Conservation (phyloP, 2,113 vertebrate genomes). For the Australoheros scitulus region DNA sequence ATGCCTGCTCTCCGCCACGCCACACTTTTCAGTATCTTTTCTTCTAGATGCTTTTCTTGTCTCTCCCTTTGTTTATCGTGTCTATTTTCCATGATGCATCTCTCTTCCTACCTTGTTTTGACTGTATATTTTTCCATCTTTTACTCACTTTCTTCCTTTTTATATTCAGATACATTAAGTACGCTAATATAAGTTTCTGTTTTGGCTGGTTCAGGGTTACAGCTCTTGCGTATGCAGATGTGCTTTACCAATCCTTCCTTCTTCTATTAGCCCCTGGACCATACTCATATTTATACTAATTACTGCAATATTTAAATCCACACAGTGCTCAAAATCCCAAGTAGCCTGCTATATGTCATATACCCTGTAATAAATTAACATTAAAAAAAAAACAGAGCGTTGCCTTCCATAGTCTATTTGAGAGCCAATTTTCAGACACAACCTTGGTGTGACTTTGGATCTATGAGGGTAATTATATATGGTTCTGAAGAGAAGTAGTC, state of each 20-base stretch:
- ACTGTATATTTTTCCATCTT: background rate
- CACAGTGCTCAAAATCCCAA: background rate
- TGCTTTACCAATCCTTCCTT: background rate
- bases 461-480: conserved; percentile 61
- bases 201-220: background rate
- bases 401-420: conserved; percentile 50
- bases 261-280: conserved; percentile 5
- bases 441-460: conserved; percentile 73
- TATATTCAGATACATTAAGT: background rate
- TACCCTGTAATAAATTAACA: conserved; percentile 46
- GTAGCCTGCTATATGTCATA: conserved; percentile 25
- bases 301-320: conserved; percentile 24
- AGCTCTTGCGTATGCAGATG: background rate
- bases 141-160: background rate
- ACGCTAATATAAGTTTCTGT: background rate
- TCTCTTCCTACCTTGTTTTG: background rate
- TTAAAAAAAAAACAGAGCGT: conserved; percentile 4
- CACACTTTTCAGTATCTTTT: background rate
- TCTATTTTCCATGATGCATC: background rate
- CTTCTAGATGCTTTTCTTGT: background rate
- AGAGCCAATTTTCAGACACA: conserved; percentile 63
- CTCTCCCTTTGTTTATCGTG: background rate
- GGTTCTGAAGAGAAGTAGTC: conserved; percentile 58
- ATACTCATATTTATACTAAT: conserved; percentile 20
- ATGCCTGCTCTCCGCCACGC: background rate